These are phyloP conservation scores for Platyrinchus mystaceus DNA, from an alignment of 2,797 vertebrate species.

Conservation along the genomic window DNA sequence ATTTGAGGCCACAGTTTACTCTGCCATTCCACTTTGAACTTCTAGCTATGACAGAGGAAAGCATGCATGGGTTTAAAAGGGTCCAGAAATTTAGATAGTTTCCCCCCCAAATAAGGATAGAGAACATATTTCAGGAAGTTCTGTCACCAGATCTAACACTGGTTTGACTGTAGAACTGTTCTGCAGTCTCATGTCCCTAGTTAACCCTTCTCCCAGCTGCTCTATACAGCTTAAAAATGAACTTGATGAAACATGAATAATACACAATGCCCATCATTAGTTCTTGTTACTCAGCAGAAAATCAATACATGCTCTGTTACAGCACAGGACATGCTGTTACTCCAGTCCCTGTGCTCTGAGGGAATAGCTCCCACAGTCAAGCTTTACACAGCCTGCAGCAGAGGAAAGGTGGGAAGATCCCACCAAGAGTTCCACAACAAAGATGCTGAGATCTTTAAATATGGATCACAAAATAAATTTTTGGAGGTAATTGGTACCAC, in stretches of 20 bases:
- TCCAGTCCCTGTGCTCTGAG: not conserved
- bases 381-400: not conserved
- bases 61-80: not conserved
- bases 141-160: not conserved
- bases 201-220: constrained; percentile 40
- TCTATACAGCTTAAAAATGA: constrained; percentile 14
- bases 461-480: not conserved
- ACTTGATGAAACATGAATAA: constrained; percentile 49
- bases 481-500: not conserved
- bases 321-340: not conserved
- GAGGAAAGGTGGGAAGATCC: not conserved
- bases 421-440: not conserved
- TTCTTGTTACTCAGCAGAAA: constrained; percentile 57
- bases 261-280: constrained; percentile 54
- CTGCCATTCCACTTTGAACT: not conserved
- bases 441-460: not conserved
- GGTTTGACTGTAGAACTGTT: not conserved
- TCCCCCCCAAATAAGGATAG: not conserved
- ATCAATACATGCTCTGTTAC: constrained; percentile 45
- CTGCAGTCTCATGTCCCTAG: constrained; percentile 12
- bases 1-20: not conserved
- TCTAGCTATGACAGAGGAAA: not conserved
- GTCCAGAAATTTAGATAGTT: not conserved
- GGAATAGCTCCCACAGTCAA: not conserved
- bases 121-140: not conserved